Base-by-base conservation (phyloP, 2,113 vertebrate genomes). In the Tichodroma muraria region DNA sequence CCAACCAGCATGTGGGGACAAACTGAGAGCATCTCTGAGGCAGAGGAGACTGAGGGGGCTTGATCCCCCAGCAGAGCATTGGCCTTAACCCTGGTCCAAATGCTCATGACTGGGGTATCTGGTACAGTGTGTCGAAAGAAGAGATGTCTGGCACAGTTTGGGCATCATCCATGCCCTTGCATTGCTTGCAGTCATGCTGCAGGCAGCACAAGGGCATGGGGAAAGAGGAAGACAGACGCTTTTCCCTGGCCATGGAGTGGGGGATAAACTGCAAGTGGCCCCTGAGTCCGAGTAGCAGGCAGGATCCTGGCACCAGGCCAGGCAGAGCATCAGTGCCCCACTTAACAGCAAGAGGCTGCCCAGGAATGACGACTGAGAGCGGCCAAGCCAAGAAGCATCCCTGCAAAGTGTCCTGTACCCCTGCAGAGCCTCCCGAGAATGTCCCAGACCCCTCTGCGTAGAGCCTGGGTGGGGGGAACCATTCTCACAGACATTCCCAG, bases 301-400 rank as follows among this genome's bases (percentile, higher is more conserved):
- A 85, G 66, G 71, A 61, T 57, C 25, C 79, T 94, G 92, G 92
- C 90, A 22, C 1, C 10, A 17, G 53, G 75, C 90, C 95, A 94
- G 66, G 63, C 54, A 83, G 27, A 72, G 57, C 75, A 95, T 88
- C 95, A 88, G 90, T 83, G 96, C 80, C 93, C 93, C 93, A 94
- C 56, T 95, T 96, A 92, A 91, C 65, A 8, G 80, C 77, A 70
- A 86, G 80, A 85, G 52, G 64, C 80, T 93, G 93, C 93, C 72
- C n/a, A 17, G 75, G 82, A 77, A 73, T 45, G 72, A 88, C 3
- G 3, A 80, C 14, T 30, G 56, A 65, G 77, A 80, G 59, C 14
- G 6, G 59, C 59, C 86, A 77, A 72, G 65, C 72, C 84, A 76
- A 69, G 54, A n/a, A 85, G 13, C 45, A 57, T 17, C 77, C 40